Conservation (phyloP, 2,113 vertebrate genomes). For the Scomber colias region DNA sequence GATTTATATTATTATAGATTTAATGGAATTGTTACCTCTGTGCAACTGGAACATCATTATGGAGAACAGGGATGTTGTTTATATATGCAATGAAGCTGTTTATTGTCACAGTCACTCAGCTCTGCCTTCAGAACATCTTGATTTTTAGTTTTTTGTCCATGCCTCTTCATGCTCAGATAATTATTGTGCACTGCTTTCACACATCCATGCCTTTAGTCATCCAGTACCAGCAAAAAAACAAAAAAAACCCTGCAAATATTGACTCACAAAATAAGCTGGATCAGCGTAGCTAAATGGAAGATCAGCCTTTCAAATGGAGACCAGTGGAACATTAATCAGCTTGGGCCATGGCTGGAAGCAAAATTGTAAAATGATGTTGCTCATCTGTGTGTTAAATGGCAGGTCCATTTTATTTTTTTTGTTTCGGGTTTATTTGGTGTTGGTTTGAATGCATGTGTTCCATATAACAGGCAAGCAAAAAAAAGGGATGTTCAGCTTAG, state of each 20-base stretch:
- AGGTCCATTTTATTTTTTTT: too few relatives aligned
- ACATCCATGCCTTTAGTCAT: conserved; percentile 67
- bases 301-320: conserved; percentile 75
- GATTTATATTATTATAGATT: neutral
- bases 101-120: conserved; percentile 42
- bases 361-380: conserved; percentile 67
- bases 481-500: too few relatives aligned
- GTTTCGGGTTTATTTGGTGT: too few relatives aligned
- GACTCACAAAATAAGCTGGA: conserved; percentile 70
- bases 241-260: conserved; percentile 64
- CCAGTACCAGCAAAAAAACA: conserved; percentile 38
- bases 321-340: conserved; percentile 78
- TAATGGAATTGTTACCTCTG: neutral
- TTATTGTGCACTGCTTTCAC: conserved; percentile 56
- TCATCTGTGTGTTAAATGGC: conserved; percentile 65
- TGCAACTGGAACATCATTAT: conserved; percentile 18
- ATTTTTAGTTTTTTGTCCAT: conserved; percentile 23
- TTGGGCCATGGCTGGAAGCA: conserved; percentile 40
- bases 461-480: too few relatives aligned
- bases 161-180: conserved; percentile 56
- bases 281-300: conserved; percentile 77
- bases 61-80: conserved; percentile 7
- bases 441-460: too few relatives aligned
- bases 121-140: conserved; percentile 21
- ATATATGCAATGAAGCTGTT: conserved; percentile 11